Evolutionary conservation across 2,113 vertebrate genomes (phyloP).

Genomic region (Eurystomus gularis): DNA sequence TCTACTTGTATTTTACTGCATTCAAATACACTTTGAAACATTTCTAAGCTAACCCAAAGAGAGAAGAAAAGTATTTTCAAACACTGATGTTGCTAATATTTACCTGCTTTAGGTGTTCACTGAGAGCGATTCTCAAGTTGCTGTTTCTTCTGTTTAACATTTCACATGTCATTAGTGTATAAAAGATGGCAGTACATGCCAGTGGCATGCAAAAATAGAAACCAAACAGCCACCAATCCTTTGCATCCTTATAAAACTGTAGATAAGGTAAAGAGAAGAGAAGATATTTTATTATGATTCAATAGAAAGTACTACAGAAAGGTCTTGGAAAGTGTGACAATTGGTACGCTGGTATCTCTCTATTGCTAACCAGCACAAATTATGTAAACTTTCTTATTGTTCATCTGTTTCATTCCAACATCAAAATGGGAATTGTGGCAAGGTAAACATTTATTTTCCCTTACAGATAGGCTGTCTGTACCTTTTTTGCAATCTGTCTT

Average conservation of each 20-base stretch:
- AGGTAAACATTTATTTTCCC: not conserved
- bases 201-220: constrained; percentile 96
- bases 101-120: constrained; percentile 97
- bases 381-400: not conserved
- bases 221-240: constrained; percentile 97
- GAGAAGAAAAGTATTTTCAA: not conserved
- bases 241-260: constrained; percentile 85
- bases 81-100: not conserved
- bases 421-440: not conserved
- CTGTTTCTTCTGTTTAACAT: constrained; percentile 95
- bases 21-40: not conserved
- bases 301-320: not conserved
- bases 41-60: not conserved
- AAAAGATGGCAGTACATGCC: constrained; percentile 90
- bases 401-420: not conserved
- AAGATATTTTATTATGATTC: not conserved
- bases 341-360: not conserved
- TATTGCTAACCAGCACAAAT: not conserved
- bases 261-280: not conserved
- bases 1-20: not conserved
- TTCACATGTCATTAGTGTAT: constrained; percentile 94
- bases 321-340: not conserved
- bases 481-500: not conserved
- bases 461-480: not conserved
- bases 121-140: constrained; percentile 92